Evolutionary conservation across 64 coral and sea anemone species (phyloP).

Genomic region (Hydrozoanthus tunicans): DNA sequence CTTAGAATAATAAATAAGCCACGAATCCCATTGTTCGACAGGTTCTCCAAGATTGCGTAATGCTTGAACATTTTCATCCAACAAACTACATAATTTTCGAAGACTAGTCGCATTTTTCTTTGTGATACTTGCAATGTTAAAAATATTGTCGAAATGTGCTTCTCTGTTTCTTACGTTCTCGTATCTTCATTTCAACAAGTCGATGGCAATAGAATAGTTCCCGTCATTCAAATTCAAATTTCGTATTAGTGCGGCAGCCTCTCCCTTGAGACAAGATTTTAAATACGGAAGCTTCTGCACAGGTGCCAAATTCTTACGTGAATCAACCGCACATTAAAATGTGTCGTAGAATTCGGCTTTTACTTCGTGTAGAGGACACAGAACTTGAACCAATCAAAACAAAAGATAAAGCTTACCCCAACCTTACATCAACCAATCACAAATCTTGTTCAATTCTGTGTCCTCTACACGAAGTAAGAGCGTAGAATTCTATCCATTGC

Average conservation of each 20-base stretch:
- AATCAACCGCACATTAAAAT: constrained; percentile 35
- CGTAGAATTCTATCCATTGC: constrained; percentile 19
- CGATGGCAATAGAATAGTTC: not conserved
- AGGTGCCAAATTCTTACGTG: not conserved
- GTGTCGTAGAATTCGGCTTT: constrained; percentile 7
- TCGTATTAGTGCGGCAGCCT: not conserved
- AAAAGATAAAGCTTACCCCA: too few species aligned
- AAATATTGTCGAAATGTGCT: not conserved
- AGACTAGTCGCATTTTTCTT: not conserved
- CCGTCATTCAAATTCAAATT: not conserved
- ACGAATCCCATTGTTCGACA: constrained; percentile 33
- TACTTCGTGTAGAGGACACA: too few species aligned
- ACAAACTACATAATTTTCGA: not conserved
- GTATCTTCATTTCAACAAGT: constrained; percentile 1
- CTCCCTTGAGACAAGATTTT: too few species aligned
- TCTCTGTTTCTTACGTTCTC: not conserved
- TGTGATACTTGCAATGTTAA: not conserved
- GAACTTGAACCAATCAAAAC: too few species aligned
- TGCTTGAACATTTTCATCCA: not conserved
- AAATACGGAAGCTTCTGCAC: not conserved
- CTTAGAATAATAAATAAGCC: constrained; percentile 41
- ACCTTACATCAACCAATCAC: too few species aligned
- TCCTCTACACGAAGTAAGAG: too few species aligned
- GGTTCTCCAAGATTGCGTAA: constrained; percentile 9
- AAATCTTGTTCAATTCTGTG: too few species aligned